Percentiles rank a stretch among this genome's conserved stretches.
Evolutionary conservation across 2,888 invertebrate species (phyloP).

Genomic region (Cybosia mesomella): DNA sequence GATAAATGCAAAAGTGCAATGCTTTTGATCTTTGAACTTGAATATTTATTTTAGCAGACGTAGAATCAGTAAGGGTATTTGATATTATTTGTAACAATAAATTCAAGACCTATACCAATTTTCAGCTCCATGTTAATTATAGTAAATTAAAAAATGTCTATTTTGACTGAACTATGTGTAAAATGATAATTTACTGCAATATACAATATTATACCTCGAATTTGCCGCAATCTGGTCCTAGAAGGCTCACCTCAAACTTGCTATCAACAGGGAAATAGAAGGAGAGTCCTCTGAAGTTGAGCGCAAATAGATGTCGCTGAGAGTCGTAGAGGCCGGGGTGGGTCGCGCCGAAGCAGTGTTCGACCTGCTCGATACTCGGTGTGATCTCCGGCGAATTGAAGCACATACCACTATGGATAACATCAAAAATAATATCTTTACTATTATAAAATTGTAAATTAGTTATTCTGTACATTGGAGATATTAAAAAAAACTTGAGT

Average conservation of each 20-base stretch:
- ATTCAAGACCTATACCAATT: background rate
- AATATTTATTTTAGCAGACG: too few species aligned
- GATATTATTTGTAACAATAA: too few species aligned
- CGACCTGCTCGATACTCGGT: conserved; percentile 99
- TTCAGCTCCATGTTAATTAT: background rate
- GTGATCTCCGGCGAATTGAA: conserved; percentile 97
- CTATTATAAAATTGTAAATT: background rate
- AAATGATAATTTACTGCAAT: conserved; percentile 6
- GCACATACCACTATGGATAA: conserved; percentile 89
- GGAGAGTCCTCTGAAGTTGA: conserved; percentile 98
- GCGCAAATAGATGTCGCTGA: conserved; percentile 97
- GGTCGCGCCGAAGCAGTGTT: conserved; percentile 99
- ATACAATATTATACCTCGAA: conserved; percentile 23
- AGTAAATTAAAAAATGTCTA: background rate
- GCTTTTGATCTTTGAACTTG: too few species aligned
- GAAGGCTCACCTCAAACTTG: conserved; percentile 89
- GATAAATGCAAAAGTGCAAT: too few species aligned
- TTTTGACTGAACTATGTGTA: background rate
- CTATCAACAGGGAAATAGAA: conserved; percentile 99
- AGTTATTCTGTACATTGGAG: too few species aligned
- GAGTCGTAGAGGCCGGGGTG: conserved; percentile 99
- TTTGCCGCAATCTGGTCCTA: conserved; percentile 19
- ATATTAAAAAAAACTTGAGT: too few species aligned
- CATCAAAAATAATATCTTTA: background rate
- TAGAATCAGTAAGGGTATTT: too few species aligned